A percentile compares a stretch with the other conserved stretches of the same genome.
Evolutionary conservation across 2,888 invertebrate species (phyloP).

Genomic region (Macrophya alboannulata): DNA sequence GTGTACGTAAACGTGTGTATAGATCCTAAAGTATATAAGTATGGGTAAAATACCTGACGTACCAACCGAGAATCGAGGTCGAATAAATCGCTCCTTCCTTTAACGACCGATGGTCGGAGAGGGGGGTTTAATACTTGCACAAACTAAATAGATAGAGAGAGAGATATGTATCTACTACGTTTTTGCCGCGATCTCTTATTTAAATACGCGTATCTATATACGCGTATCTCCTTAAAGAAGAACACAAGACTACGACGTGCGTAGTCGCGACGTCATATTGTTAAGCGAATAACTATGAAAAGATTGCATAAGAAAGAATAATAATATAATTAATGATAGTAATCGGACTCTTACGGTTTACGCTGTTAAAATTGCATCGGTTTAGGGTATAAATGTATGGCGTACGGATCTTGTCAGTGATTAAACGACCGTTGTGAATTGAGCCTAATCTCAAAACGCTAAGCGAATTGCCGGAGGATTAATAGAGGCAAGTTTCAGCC

Average conservation of each 20-base stretch:
- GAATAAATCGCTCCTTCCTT: conserved; percentile 25
- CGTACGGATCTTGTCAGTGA: conserved; percentile 15
- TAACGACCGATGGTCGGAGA: conserved; percentile 17
- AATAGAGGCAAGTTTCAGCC: neutral
- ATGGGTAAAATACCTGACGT: conserved; percentile 38
- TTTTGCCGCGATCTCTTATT: too few relatives aligned
- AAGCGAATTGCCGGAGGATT: conserved; percentile 8
- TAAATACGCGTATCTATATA: neutral
- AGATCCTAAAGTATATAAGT: neutral
- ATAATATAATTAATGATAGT: too few relatives aligned
- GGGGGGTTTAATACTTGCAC: neutral
- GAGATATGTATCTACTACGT: neutral
- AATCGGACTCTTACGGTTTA: too few relatives aligned
- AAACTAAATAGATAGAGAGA: neutral
- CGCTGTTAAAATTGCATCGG: too few relatives aligned
- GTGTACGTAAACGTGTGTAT: neutral
- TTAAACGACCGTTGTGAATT: conserved; percentile 2
- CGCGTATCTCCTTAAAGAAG: neutral
- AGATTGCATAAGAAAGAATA: too few relatives aligned
- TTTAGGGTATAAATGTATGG: neutral
- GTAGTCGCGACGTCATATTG: neutral
- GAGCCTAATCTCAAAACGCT: conserved; percentile 14
- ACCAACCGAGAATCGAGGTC: conserved; percentile 45
- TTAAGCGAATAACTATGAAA: too few relatives aligned
- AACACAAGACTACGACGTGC: neutral